phyloP scores from a whole-genome alignment of 2,888 invertebrate genomes.

The Cerceris rybyensis region DNA sequence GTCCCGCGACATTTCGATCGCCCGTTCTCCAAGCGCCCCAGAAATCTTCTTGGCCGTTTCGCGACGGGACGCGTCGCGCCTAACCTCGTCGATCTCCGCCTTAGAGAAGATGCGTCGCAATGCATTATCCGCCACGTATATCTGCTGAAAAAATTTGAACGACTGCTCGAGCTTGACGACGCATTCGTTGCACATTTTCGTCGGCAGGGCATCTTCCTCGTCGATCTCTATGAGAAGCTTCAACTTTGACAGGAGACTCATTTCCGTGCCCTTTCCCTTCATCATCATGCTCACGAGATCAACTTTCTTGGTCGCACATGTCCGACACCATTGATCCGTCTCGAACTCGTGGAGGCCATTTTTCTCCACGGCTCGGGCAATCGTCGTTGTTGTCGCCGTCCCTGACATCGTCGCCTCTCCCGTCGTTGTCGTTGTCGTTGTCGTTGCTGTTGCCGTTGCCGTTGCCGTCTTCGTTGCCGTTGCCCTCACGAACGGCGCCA shows the following conservation, averaged over 20 bases:
- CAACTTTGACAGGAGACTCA: conserved; percentile 57
- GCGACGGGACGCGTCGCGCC: neutral
- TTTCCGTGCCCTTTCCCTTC: conserved; percentile 49
- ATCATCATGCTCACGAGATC: conserved; percentile 56
- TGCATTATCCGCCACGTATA: conserved; percentile 60
- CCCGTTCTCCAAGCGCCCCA: neutral
- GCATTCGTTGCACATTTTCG: conserved; percentile 58
- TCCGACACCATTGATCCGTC: conserved; percentile 57
- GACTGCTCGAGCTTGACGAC: conserved; percentile 58
- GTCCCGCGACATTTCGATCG: neutral
- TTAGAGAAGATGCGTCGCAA: conserved; percentile 51
- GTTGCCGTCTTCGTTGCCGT: neutral
- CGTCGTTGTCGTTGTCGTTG: too few species aligned
- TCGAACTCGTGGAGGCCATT: conserved; percentile 21
- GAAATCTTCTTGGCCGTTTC: neutral
- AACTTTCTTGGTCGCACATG: conserved; percentile 54
- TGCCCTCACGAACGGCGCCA: neutral
- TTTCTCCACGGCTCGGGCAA: neutral
- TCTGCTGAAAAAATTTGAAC: conserved; percentile 61
- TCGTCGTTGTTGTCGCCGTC: too few species aligned
- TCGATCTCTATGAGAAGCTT: conserved; percentile 61
- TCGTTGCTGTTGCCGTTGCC: neutral
- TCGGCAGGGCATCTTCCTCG: conserved; percentile 55
- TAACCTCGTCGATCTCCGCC: neutral
- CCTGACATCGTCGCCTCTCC: too few species aligned